Base-by-base conservation (phyloP, 1,140 invertebrate species). In the Melitaea cinxia region DNA sequence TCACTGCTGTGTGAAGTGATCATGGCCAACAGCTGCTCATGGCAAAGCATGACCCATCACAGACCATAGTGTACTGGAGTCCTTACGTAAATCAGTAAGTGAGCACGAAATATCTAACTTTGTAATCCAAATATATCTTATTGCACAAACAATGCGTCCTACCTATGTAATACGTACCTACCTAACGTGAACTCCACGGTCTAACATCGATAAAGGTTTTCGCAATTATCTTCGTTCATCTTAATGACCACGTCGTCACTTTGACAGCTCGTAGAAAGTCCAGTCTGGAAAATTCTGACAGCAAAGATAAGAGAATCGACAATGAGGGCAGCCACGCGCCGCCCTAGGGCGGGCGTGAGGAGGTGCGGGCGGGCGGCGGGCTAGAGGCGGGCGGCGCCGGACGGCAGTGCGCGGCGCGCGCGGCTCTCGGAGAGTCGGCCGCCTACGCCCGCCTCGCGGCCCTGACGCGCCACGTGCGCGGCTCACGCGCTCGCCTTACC, bases 341-440 rank as follows among this genome's bases (percentile, higher is more conserved):
- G 37, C 37, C 37, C 45, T 21, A 45, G 67, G 69, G 59, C 57
- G 57, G 37, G 60, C n/a, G n/a, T n/a, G n/a, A n/a, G n/a, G n/a
- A n/a, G n/a, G 53, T 50, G 72, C 54, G 71, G 68, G 66, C 64
- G 68, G 64, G 65, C 67, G 72, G 65, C 69, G 57, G 42, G n/a
- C n/a, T n/a, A n/a, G n/a, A n/a, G 68, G 66, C 64, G 68, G 64
- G 65, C 67, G 72, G 65, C 69, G 57, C 28, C 15, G 39, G 54
- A 65, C 75, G 76, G 75, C 82, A 83, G 84, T 81, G 80, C 78
- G 81, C 76, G 80, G 79, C 77, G 81, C 78, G 77, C 78, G 81
- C 73, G 77, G 58, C 67, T 65, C 60, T 59, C 77, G 73, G 67
- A 56, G 65, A 76, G 75, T 82, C 80, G 80, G 42, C 69, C 75